phyloP scores from a whole-genome alignment of 2,888 invertebrate species.

The Dynastes hyllus region DNA sequence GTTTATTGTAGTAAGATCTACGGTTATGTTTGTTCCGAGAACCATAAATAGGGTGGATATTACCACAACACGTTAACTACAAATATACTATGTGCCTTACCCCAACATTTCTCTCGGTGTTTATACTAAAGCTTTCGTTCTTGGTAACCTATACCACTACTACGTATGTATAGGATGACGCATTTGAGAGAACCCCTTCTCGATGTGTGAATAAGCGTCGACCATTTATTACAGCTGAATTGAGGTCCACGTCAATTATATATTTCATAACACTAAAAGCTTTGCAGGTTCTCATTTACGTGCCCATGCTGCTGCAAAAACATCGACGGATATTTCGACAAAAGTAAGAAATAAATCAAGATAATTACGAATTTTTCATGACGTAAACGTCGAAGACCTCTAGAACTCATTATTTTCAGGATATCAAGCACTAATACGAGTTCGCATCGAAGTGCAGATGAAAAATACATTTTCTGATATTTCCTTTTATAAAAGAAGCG shows the following conservation, averaged over 20 bases:
- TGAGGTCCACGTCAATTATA: background rate
- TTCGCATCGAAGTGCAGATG: conserved; percentile 7
- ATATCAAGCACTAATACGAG: conserved; percentile 9
- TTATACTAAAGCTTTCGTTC: too few relatives aligned
- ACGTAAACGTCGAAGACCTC: conserved; percentile 18
- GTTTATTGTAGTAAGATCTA: too few relatives aligned
- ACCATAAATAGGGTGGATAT: too few relatives aligned
- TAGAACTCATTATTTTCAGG: conserved; percentile 28
- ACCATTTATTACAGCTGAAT: background rate
- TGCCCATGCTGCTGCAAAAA: too few relatives aligned
- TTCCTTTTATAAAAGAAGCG: background rate
- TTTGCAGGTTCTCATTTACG: background rate
- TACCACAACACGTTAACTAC: too few relatives aligned
- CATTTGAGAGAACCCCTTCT: background rate
- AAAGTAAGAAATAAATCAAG: conserved; percentile 23
- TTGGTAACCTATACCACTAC: too few relatives aligned
- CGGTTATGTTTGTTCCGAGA: too few relatives aligned
- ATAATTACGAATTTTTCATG: conserved; percentile 13
- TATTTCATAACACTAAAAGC: background rate
- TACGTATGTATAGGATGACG: too few relatives aligned
- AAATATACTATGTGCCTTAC: too few relatives aligned
- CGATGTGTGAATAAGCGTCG: background rate
- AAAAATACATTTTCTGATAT: conserved; percentile 33
- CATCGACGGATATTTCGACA: too few relatives aligned
- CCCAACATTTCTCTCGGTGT: too few relatives aligned